phyloP scores from a whole-genome alignment of 2,113 vertebrate genomes.

The Mastomys natalensis region DNA sequence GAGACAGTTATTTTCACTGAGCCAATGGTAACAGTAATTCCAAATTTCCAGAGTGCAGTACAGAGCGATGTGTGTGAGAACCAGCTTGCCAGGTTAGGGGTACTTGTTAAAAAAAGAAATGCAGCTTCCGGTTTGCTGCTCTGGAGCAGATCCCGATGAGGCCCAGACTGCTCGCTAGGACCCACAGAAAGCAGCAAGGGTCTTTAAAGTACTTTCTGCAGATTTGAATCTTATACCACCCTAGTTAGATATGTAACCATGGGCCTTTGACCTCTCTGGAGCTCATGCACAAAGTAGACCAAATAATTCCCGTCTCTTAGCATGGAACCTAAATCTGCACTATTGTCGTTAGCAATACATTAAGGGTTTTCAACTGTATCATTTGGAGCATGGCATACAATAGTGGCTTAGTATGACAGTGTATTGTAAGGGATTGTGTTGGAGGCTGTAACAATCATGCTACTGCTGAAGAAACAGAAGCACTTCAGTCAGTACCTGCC shows the following conservation, averaged over 20 bases:
- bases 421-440: background rate
- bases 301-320: background rate
- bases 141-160: background rate
- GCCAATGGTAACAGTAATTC: background rate
- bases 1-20: background rate
- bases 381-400: background rate
- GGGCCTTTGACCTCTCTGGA: background rate
- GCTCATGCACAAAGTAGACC: background rate
- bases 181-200: background rate
- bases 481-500: background rate
- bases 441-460: background rate
- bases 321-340: background rate
- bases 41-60: background rate
- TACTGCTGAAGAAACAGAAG: background rate
- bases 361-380: background rate
- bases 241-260: background rate
- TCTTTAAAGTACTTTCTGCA: background rate
- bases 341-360: background rate
- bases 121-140: background rate
- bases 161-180: background rate
- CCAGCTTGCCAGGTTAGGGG: no score
- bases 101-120: background rate
- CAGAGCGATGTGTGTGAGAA: rapidly evolving
- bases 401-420: background rate
- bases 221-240: background rate